Evolutionary conservation across 2,888 invertebrate species (phyloP), one percentile per base, ranked within the genome.

Genomic region (Perizoma affinitatum): DNA sequence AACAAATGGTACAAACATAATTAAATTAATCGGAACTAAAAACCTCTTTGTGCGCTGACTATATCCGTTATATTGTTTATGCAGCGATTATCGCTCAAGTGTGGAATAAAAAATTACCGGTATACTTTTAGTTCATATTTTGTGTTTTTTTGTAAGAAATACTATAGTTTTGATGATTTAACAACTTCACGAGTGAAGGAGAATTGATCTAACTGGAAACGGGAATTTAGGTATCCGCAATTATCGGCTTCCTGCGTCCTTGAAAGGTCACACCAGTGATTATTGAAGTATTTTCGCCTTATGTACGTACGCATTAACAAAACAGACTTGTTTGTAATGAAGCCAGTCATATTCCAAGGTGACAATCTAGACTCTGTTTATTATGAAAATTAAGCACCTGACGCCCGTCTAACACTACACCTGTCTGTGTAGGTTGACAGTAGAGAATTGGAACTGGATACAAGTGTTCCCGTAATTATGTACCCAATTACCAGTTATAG

Each of bases 341-440:
- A 52, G 63, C 66, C 70, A 63, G 57, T 70, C 66, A 64, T 66
- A 66, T 68, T 70, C 65, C 70, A 68, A 70, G 70, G 70, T 68
- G 70, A 70, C 61, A 57, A 64, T 59, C 55, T 63, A 59, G 54
- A 47, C 36, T 53, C 48, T 47, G 43, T 50, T 56, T 45, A 52
- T 54, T 55, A 60, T 60, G 58, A 61, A 58, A 61, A 54, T 54
- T 51, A 61, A 50, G 50, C 61, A 61, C 56, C 61, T 61, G 60
- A 48, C 54, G 53, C 47, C n/a, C 48, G 40, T 49, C 53, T 34
- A 43, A 48, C 6, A 10, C 53, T 42, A 33, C 52, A 51, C 49
- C 58, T 22, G 0, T 48, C 52, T 48, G 48, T 10, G 40, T 52
- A 47, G 46, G 58, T 50, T 47, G 46, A 45, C 35, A 46, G 11